Evolutionary conservation across 2,888 invertebrate genomes (phyloP), one percentile per base, ranked within the genome.

Genomic region (Phragmatobia fuliginosa): DNA sequence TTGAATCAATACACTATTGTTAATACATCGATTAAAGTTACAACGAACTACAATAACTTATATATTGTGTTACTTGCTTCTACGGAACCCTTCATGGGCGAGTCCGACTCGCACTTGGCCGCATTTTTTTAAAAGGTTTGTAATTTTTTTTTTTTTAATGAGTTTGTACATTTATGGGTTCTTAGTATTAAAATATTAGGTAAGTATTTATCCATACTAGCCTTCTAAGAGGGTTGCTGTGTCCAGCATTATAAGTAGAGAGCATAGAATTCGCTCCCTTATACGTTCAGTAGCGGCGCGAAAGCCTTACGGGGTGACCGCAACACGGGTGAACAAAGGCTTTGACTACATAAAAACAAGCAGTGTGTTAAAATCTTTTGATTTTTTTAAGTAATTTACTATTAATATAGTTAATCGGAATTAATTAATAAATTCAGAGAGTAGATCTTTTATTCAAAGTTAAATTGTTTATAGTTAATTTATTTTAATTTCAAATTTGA

Each of bases 271-370:
- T 58, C 74, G 31, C 72, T 74, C 76, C 76, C 80, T 87, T 77
- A 83, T 77, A 78, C 75, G 83, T 75, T 82, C 87, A 94, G 94
- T 94, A 78, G 67, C 32, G 74, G 85, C 93, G 93, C 90, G 93
- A 92, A 92, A 94, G 93, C 94, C 94, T 94, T 84, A 79, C 86
- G 28, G 86, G 80, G 74, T 81, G 75, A 87, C 92, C 91, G 93
- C 87, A 66, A 70, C 77, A 31, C 58, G 58, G 41, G 59, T 59
- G 31, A 41, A 66, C 64, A 14, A 74, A 74, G 70, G 70, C 56
- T 11, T 64, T 70, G 56, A 36, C 25, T 60, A 60, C 41, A 67
- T 58, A 45, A 45, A 72, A 67, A 62, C 52, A 64, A 67, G 67
- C 71, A 8, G 67, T 63, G 63, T 67, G 36, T 58, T 11, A 33